These are phyloP conservation scores for Eremobia ochroleuca DNA, from an alignment of 2,888 invertebrate species.

Conservation along the genomic window DNA sequence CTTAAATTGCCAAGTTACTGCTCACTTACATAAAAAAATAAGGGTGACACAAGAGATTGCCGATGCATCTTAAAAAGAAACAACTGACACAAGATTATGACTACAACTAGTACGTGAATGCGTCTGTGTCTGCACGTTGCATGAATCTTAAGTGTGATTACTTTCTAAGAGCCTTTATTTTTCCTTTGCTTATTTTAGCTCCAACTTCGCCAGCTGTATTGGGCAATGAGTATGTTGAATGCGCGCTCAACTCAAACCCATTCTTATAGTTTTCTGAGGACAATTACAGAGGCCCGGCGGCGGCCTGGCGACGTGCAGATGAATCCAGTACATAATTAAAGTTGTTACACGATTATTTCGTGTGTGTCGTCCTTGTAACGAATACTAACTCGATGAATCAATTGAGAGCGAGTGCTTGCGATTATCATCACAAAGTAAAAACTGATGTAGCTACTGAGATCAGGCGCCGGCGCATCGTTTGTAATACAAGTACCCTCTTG, in stretches of 20 bases:
- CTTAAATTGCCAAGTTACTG: constrained; percentile 9
- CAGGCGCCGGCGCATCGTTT: constrained; percentile 27
- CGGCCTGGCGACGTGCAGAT: constrained; percentile 55
- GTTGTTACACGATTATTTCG: constrained; percentile 73
- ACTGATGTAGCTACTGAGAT: constrained; percentile 61
- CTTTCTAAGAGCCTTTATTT: constrained; percentile 31
- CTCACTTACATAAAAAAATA: constrained; percentile 19
- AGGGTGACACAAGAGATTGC: constrained; percentile 18
- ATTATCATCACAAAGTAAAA: constrained; percentile 75
- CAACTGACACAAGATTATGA: constrained; percentile 12
- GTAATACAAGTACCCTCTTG: constrained; percentile 12
- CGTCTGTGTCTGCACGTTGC: constrained; percentile 11
- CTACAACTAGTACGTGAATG: constrained; percentile 15
- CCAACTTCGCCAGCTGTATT: constrained; percentile 34
- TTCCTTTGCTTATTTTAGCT: constrained; percentile 15
- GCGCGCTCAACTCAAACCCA: constrained; percentile 26
- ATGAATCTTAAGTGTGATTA: constrained; percentile 32
- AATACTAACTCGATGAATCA: constrained; percentile 78
- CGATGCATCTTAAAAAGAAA: constrained; percentile 24
- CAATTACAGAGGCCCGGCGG: constrained; percentile 55
- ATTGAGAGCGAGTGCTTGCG: constrained; percentile 75
- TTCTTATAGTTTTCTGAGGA: constrained; percentile 47
- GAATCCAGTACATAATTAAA: constrained; percentile 66
- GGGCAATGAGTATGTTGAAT: constrained; percentile 31
- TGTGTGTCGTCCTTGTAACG: constrained; percentile 81